Evolutionary conservation across 1,140 invertebrate species (phyloP).

Genomic region (Mylabris phalerata): DNA sequence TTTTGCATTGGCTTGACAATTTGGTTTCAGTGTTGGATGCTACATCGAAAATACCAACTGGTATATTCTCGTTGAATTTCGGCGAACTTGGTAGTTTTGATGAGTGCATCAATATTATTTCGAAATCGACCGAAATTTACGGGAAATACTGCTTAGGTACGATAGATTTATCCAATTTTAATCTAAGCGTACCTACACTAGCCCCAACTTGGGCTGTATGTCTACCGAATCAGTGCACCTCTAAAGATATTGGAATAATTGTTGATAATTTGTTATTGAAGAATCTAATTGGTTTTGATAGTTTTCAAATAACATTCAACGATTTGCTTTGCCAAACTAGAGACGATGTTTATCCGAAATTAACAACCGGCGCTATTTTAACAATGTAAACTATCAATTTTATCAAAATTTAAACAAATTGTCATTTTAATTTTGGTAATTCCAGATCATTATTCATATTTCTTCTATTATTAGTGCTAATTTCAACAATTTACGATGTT

Average conservation of each 20-base stretch:
- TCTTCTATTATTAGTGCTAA: constrained; percentile 7
- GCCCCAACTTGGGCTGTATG: constrained; percentile 21
- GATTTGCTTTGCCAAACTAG: constrained; percentile 19
- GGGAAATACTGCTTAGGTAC: constrained; percentile 31
- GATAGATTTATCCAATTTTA: not conserved
- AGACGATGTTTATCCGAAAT: constrained; percentile 3
- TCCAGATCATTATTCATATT: constrained; percentile 22
- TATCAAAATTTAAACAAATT: not conserved
- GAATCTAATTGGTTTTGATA: not conserved
- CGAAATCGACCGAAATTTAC: constrained; percentile 7
- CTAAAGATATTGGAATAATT: constrained; percentile 11
- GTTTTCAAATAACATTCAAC: not conserved
- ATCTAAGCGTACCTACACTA: not conserved
- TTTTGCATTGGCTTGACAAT: not conserved
- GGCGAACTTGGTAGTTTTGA: constrained; percentile 31
- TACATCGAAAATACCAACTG: constrained; percentile 28
- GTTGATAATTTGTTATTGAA: not conserved
- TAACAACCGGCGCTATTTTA: constrained; percentile 17
- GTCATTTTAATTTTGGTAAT: not conserved
- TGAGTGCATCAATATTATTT: constrained; percentile 24
- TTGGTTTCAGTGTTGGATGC: constrained; percentile 31
- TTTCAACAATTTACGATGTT: constrained; percentile 21
- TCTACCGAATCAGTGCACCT: constrained; percentile 20
- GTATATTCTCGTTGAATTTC: constrained; percentile 22
- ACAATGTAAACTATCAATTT: constrained; percentile 19